Evolutionary conservation across 2,888 invertebrate genomes (phyloP).

Genomic region (Coelopa pilipes): DNA sequence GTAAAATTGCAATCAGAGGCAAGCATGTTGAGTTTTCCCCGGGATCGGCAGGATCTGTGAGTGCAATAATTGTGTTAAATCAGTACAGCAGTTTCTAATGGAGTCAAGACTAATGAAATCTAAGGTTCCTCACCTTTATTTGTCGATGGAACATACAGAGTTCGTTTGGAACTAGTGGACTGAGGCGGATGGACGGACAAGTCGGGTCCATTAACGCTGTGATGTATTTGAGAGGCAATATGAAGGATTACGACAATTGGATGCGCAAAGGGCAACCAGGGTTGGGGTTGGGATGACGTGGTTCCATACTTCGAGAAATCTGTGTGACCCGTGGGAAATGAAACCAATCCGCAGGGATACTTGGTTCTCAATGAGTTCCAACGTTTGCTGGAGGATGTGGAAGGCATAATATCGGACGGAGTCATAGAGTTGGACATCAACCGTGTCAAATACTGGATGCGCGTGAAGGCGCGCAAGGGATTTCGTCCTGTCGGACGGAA

Average conservation of each 20-base stretch:
- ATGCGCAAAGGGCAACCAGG: constrained; percentile 69
- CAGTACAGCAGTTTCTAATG: no score
- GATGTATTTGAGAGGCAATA: constrained; percentile 73
- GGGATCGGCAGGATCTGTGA: no score
- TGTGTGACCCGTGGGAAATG: constrained; percentile 46
- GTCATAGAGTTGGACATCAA: constrained; percentile 70
- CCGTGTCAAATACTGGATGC: constrained; percentile 45
- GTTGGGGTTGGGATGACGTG: constrained; percentile 79
- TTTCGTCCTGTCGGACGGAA: background rate
- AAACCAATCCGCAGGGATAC: constrained; percentile 50
- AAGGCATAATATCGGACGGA: constrained; percentile 71
- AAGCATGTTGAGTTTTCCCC: no score
- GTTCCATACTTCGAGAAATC: constrained; percentile 84
- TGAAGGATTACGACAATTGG: constrained; percentile 74
- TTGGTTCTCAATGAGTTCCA: constrained; percentile 65
- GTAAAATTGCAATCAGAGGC: no score
- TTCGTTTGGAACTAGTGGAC: constrained; percentile 49
- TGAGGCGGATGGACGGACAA: constrained; percentile 47
- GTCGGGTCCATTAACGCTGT: constrained; percentile 74
- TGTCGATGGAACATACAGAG: constrained; percentile 45
- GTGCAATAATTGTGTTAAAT: no score
- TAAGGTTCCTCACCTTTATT: constrained; percentile 58
- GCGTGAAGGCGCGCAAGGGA: constrained; percentile 49
- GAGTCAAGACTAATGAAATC: constrained; percentile 31
- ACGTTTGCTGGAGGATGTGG: constrained; percentile 45